These are phyloP conservation scores for Ctenochaetus hawaiiensis DNA, from an alignment of 2,797 vertebrate genomes.

Conservation along the genomic window DNA sequence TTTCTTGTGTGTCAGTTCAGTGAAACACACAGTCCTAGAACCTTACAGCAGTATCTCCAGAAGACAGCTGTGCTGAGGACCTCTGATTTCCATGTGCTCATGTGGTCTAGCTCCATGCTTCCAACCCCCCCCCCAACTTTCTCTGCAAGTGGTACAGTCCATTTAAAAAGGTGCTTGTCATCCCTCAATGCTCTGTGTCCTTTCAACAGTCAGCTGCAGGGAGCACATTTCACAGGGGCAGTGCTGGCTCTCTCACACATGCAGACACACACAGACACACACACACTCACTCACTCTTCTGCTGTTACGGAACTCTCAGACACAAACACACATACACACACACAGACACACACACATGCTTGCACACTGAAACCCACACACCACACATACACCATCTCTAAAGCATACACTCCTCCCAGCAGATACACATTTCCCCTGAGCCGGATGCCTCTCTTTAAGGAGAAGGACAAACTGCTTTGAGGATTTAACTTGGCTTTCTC, in stretches of 20 bases:
- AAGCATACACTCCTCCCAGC: too few species aligned
- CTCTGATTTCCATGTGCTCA: slow-evolving; percentile 57
- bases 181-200: slow-evolving; percentile 85
- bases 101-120: slow-evolving; percentile 42
- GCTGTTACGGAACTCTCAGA: slow-evolving; percentile 59
- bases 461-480: slow-evolving; percentile 73
- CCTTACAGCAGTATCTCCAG: slow-evolving; percentile 46
- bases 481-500: slow-evolving; percentile 78
- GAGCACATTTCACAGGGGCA: slow-evolving; percentile 80
- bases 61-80: slow-evolving; percentile 52
- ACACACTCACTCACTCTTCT: slow-evolving; percentile 13
- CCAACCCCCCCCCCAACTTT: slow-evolving; percentile 32
- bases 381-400: slow-evolving; percentile 19
- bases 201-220: slow-evolving; percentile 84
- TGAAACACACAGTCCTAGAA: slow-evolving; percentile 34
- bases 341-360: slow-evolving; percentile 38
- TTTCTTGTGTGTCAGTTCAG: slow-evolving; percentile 22
- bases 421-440: slow-evolving; percentile 60
- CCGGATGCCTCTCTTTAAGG: slow-evolving; percentile 64
- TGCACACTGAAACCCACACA: slow-evolving; percentile 39
- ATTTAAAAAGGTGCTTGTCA: slow-evolving; percentile 87
- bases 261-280: slow-evolving; percentile 29
- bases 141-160: slow-evolving; percentile 80
- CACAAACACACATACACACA: slow-evolving; percentile 23
- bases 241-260: slow-evolving; percentile 64